Conservation (phyloP, 2,888 invertebrate genomes). For the Morpho achilles region DNA sequence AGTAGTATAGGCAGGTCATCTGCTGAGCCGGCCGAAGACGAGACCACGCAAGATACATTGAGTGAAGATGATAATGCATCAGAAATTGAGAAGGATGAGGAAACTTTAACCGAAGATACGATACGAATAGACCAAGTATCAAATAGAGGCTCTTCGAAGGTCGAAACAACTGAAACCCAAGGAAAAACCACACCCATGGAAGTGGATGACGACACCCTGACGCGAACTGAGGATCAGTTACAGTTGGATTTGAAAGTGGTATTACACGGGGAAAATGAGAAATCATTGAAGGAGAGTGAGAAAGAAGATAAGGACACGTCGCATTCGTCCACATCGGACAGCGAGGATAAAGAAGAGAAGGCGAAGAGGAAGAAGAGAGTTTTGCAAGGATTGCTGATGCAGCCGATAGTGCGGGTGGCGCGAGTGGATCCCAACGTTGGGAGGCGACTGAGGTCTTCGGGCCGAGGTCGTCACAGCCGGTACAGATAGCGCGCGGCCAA, state of each 20-base stretch:
- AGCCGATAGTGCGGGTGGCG: slow-evolving; percentile 83
- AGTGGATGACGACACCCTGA: slow-evolving; percentile 23
- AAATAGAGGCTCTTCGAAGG: slow-evolving; percentile 18
- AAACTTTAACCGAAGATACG: slow-evolving; percentile 30
- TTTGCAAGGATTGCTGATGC: slow-evolving; percentile 67
- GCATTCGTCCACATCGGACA: slow-evolving; percentile 43
- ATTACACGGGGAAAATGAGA: slow-evolving; percentile 35
- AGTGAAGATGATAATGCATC: slow-evolving; percentile 55
- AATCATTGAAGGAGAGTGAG: slow-evolving; percentile 33
- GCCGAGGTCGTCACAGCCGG: slow-evolving; percentile 33
- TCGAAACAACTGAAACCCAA: slow-evolving; percentile 16
- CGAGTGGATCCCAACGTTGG: slow-evolving; percentile 74
- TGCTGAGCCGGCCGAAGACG: slow-evolving; percentile 51
- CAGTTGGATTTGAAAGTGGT: slow-evolving; percentile 44
- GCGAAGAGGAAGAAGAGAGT: slow-evolving; percentile 50
- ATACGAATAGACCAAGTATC: slow-evolving; percentile 32
- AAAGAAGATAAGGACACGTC: slow-evolving; percentile 39
- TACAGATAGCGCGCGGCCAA: slow-evolving; percentile 46
- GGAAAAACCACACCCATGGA: slow-evolving; percentile 31
- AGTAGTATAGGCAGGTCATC: slow-evolving; percentile 55
- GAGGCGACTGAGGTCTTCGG: slow-evolving; percentile 56
- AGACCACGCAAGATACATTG: slow-evolving; percentile 50
- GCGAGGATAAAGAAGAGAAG: slow-evolving; percentile 47
- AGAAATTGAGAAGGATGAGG: slow-evolving; percentile 42
- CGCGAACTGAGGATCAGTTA: slow-evolving; percentile 36